Percentiles rank a stretch among this genome's conserved stretches.
Conservation (phyloP, 2,888 invertebrate genomes). For the Nebria salina region DNA sequence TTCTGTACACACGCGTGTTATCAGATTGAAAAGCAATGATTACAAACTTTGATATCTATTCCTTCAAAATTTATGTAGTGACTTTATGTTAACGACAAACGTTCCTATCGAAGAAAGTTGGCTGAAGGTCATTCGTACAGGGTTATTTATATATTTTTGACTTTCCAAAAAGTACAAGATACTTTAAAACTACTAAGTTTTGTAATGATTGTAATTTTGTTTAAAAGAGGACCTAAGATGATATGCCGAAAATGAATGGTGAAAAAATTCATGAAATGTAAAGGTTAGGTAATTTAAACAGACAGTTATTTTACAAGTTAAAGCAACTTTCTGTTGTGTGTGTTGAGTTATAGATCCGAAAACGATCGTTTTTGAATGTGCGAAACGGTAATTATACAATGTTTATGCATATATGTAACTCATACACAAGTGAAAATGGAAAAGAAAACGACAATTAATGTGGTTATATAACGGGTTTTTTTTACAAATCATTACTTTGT, state of each 20-base stretch:
- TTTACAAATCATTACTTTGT: conserved; percentile 9
- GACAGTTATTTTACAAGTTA: not conserved
- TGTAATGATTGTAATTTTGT: not conserved
- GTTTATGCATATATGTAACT: conserved; percentile 12
- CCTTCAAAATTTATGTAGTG: not conserved
- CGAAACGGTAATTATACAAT: conserved; percentile 7
- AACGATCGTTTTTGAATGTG: not conserved
- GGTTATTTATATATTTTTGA: conserved; percentile 34
- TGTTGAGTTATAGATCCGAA: not conserved
- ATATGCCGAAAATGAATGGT: not conserved
- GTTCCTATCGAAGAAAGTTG: conserved; percentile 45
- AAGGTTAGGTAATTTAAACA: conserved; percentile 1
- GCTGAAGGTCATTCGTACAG: conserved; percentile 40
- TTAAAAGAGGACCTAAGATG: not conserved
- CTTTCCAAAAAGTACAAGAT: conserved; percentile 36
- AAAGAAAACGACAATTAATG: conserved; percentile 41
- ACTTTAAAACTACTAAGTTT: not conserved
- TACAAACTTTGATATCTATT: not conserved
- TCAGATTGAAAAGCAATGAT: not conserved
- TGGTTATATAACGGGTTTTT: conserved; percentile 45
- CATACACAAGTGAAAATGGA: conserved; percentile 36
- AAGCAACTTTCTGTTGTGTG: not conserved
- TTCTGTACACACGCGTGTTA: not conserved
- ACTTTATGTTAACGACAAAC: conserved; percentile 41
- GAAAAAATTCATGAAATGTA: not conserved